A percentile compares a stretch with the other conserved stretches of the same genome.
Conservation (phyloP, 2,888 invertebrate species). For the Oscheius sp. region DNA sequence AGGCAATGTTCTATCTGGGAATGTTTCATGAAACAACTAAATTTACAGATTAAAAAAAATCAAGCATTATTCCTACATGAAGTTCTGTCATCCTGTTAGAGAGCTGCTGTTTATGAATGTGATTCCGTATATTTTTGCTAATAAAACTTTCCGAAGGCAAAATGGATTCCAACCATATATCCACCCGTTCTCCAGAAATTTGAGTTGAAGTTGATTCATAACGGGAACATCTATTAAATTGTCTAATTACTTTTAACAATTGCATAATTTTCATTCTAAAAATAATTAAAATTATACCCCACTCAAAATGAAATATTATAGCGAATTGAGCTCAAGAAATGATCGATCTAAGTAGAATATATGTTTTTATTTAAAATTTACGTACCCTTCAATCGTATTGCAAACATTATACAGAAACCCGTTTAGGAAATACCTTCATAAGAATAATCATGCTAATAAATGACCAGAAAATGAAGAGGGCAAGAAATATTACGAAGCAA, state of each 20-base stretch:
- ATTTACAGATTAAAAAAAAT: not conserved
- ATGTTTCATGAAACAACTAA: slow-evolving; percentile 16
- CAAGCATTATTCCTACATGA: slow-evolving; percentile 10
- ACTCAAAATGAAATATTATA: too few relatives aligned
- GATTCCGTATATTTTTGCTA: slow-evolving; percentile 7
- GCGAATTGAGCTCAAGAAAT: too few relatives aligned
- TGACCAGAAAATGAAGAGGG: slow-evolving; percentile 64
- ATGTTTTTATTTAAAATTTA: too few relatives aligned
- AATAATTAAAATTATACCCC: too few relatives aligned
- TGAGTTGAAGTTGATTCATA: slow-evolving; percentile 7
- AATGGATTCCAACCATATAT: not conserved
- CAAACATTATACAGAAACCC: slow-evolving; percentile 31
- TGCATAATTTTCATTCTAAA: too few relatives aligned
- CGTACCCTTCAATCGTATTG: not conserved
- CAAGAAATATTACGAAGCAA: slow-evolving; percentile 63
- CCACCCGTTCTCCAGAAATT: not conserved
- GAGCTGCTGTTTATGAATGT: not conserved
- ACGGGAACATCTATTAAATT: too few relatives aligned
- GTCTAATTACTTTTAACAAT: too few relatives aligned
- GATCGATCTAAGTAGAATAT: too few relatives aligned
- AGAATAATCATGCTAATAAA: slow-evolving; percentile 58
- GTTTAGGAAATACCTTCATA: slow-evolving; percentile 60
- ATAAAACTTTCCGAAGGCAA: slow-evolving; percentile 29
- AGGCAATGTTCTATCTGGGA: not conserved
- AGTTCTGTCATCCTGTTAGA: slow-evolving; percentile 22